phyloP scores from a whole-genome alignment of 2,113 vertebrate species.

The Scomber japonicus region DNA sequence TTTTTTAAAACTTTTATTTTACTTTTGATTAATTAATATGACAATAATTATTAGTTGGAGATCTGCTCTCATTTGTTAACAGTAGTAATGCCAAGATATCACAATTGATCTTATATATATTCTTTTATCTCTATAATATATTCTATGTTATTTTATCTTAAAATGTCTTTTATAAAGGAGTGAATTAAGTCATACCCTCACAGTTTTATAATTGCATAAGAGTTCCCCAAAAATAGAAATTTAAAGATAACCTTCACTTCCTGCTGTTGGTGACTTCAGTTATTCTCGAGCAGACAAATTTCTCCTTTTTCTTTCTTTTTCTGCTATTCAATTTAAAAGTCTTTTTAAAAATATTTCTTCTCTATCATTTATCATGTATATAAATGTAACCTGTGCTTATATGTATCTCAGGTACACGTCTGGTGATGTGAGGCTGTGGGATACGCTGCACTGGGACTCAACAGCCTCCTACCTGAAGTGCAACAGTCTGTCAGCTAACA shows the following conservation, averaged over 20 bases:
- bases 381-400: background rate
- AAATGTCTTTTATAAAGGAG: background rate
- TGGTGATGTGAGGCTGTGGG: constrained; percentile 95
- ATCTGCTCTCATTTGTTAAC: background rate
- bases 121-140: background rate
- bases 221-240: background rate
- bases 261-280: constrained; percentile 29
- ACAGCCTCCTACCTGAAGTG: constrained; percentile 88
- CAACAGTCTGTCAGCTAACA: constrained; percentile 73
- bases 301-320: background rate
- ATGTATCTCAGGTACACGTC: constrained; percentile 90
- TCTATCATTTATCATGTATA: background rate
- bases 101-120: background rate
- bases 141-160: background rate
- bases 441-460: constrained; percentile 93
- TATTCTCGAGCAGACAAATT: background rate
- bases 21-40: too few species aligned
- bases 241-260: background rate
- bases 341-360: background rate
- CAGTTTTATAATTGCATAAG: too few species aligned
- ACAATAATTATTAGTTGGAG: too few species aligned
- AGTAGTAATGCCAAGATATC: background rate
- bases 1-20: too few species aligned
- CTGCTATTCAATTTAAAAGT: background rate
- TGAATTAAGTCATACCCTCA: too few species aligned